Evolutionary conservation across 2,113 vertebrate genomes (phyloP).

Genomic region (Pygoscelis adeliae): DNA sequence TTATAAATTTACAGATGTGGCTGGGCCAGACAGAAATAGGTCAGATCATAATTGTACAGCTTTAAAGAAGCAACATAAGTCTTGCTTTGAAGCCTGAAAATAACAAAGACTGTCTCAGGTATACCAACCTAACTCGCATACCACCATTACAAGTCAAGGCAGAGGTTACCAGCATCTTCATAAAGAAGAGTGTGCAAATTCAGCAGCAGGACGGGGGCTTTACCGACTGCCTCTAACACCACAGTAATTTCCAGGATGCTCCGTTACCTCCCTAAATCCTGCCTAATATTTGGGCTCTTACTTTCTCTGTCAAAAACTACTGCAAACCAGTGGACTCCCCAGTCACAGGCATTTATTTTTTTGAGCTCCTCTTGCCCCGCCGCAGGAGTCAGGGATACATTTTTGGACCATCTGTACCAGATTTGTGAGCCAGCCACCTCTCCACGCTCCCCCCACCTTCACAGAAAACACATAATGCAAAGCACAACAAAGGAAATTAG

Average conservation of each 20-base stretch:
- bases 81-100: conserved; percentile 10
- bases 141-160: background rate
- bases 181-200: background rate
- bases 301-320: background rate
- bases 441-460: accelerated
- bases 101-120: background rate
- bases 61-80: background rate
- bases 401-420: background rate
- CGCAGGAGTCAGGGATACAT: background rate
- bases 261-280: background rate
- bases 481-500: background rate
- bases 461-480: background rate
- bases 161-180: background rate
- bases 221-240: background rate
- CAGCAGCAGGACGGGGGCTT: background rate
- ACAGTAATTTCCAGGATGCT: background rate
- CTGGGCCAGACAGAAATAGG: background rate
- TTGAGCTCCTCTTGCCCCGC: background rate
- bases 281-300: background rate
- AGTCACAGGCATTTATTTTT: background rate
- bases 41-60: background rate
- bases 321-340: background rate
- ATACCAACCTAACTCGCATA: background rate
- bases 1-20: background rate
- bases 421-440: background rate